Evolutionary conservation across 2,113 vertebrate genomes (phyloP).

Genomic region (Emydura subglobosa): DNA sequence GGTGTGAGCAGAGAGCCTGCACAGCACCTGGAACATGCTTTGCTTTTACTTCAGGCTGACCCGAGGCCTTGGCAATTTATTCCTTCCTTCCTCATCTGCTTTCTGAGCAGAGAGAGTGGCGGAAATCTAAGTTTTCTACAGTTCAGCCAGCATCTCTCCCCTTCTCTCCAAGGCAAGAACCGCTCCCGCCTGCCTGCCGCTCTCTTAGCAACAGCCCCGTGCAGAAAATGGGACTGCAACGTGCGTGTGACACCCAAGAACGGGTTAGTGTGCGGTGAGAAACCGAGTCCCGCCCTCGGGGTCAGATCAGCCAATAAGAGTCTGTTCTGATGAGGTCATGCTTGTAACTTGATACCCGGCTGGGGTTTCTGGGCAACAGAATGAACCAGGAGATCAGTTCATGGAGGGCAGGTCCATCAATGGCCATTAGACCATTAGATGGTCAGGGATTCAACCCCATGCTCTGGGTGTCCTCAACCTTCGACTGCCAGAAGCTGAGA

Average conservation of each 20-base stretch:
- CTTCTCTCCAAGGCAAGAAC: background rate
- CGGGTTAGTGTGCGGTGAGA: background rate
- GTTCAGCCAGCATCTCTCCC: background rate
- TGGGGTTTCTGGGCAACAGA: background rate
- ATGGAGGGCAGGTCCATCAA: background rate
- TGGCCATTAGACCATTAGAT: background rate
- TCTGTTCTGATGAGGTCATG: background rate
- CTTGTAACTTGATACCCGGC: background rate
- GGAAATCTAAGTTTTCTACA: background rate
- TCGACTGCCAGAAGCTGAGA: background rate
- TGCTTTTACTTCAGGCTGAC: background rate
- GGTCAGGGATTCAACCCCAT: background rate
- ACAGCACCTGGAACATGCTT: background rate
- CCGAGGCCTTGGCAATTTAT: background rate
- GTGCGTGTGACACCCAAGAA: background rate
- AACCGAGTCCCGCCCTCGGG: background rate
- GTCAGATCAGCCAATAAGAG: background rate
- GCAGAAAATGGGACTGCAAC: background rate
- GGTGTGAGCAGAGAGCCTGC: background rate
- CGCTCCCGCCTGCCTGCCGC: background rate
- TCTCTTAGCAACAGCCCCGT: background rate
- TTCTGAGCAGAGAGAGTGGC: background rate
- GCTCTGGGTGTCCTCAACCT: background rate
- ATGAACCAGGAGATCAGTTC: background rate
- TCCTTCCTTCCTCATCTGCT: background rate